Conservation (phyloP, 2,113 vertebrate species). For the Ondatra zibethicus region DNA sequence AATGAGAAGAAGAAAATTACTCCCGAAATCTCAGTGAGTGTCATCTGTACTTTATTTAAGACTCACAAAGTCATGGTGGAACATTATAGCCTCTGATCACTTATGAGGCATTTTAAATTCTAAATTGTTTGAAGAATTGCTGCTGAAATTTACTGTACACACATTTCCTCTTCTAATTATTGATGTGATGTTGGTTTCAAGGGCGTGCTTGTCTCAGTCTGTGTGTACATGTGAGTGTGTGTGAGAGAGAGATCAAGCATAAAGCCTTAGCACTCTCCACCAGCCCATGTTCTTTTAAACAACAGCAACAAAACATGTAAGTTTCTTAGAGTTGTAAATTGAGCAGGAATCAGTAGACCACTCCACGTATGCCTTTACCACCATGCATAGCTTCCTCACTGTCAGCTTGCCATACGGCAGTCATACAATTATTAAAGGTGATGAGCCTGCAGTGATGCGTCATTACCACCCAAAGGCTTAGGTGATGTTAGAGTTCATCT, state of each 20-base stretch:
- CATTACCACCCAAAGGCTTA: neutral
- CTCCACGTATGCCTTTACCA: neutral
- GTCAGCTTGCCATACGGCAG: too few species aligned
- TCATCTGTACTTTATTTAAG: neutral
- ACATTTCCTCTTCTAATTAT: neutral
- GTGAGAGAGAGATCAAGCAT: too few species aligned
- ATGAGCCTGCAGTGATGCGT: neutral
- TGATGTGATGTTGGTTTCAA: neutral
- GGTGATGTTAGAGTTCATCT: neutral
- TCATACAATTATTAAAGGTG: neutral
- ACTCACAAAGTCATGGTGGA: neutral
- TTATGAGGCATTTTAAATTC: neutral
- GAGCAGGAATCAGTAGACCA: neutral
- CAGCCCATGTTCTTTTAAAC: neutral
- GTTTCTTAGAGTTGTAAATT: neutral
- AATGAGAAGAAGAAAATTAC: neutral
- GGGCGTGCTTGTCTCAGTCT: neutral
- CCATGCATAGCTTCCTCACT: neutral
- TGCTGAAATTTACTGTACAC: neutral
- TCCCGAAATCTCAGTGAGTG: neutral
- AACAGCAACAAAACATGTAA: neutral
- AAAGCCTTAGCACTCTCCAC: neutral
- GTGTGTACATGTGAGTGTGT: neutral
- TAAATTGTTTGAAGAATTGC: neutral
- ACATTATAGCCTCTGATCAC: neutral